These are phyloP conservation scores for Cyclophora albipunctata DNA, from an alignment of 2,888 invertebrate genomes.

Conservation along the genomic window DNA sequence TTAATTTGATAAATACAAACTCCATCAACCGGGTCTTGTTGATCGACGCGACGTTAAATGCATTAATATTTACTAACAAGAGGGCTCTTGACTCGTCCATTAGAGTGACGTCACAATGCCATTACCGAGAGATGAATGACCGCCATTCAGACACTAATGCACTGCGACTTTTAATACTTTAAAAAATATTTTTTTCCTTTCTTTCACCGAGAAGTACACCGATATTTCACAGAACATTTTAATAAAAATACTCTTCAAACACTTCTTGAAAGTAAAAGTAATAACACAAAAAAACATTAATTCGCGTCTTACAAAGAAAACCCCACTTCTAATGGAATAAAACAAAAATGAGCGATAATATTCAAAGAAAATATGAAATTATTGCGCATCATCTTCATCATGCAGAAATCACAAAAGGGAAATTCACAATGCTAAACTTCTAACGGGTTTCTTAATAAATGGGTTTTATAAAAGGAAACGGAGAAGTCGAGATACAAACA, in stretches of 20 bases:
- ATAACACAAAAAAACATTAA: too few species aligned
- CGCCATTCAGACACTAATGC: slow-evolving; percentile 43
- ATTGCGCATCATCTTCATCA: slow-evolving; percentile 17
- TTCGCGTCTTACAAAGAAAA: too few species aligned
- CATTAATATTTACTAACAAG: slow-evolving; percentile 41
- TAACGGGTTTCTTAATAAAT: slow-evolving; percentile 56
- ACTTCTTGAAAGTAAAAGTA: too few species aligned
- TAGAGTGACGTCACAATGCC: slow-evolving; percentile 43
- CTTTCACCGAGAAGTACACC: too few species aligned
- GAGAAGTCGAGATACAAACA: slow-evolving; percentile 47
- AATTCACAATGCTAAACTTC: slow-evolving; percentile 39
- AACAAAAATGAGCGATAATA: neutral
- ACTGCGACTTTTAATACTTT: slow-evolving; percentile 33
- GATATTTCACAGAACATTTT: too few species aligned
- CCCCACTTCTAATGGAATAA: neutral
- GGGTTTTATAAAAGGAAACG: slow-evolving; percentile 58
- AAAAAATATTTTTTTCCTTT: neutral
- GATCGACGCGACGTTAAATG: slow-evolving; percentile 30
- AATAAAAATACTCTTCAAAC: too few species aligned
- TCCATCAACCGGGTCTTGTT: slow-evolving; percentile 4
- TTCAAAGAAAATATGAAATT: slow-evolving; percentile 18
- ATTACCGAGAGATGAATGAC: slow-evolving; percentile 46
- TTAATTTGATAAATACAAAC: too few species aligned
- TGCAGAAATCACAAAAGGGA: slow-evolving; percentile 25
- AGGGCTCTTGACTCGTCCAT: slow-evolving; percentile 40